Evolutionary conservation across 2,888 invertebrate species (phyloP).

Genomic region (Lottia gigantea): DNA sequence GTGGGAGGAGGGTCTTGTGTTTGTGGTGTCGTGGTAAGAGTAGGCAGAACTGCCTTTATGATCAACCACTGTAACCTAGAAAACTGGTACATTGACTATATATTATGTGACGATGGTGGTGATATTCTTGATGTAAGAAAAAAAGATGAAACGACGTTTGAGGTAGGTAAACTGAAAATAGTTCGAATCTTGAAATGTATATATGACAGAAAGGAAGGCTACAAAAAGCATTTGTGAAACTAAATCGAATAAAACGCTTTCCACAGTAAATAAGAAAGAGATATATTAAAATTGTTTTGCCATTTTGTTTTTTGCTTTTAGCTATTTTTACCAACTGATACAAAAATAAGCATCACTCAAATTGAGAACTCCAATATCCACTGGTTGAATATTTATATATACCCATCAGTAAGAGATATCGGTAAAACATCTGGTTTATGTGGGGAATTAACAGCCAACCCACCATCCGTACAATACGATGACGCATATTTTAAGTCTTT

Average conservation of each 20-base stretch:
- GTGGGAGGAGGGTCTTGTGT: neutral
- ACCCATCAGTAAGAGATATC: neutral
- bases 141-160: neutral
- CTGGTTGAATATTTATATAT: neutral
- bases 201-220: too few species aligned
- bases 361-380: neutral
- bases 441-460: neutral
- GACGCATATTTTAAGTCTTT: too few species aligned
- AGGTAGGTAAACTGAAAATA: too few species aligned
- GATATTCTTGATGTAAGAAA: neutral
- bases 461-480: too few species aligned
- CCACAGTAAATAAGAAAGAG: too few species aligned
- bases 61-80: neutral
- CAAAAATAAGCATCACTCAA: neutral
- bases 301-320: neutral
- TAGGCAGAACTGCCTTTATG: neutral
- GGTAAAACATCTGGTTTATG: neutral
- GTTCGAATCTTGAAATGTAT: too few species aligned
- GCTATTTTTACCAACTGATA: neutral
- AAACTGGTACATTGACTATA: neutral
- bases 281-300: too few species aligned
- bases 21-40: neutral
- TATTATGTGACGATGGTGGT: neutral
- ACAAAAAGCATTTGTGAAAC: too few species aligned
- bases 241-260: too few species aligned